These are phyloP conservation scores for Ploceus nigricollis DNA, from an alignment of 2,113 vertebrate genomes.

Conservation along the genomic window DNA sequence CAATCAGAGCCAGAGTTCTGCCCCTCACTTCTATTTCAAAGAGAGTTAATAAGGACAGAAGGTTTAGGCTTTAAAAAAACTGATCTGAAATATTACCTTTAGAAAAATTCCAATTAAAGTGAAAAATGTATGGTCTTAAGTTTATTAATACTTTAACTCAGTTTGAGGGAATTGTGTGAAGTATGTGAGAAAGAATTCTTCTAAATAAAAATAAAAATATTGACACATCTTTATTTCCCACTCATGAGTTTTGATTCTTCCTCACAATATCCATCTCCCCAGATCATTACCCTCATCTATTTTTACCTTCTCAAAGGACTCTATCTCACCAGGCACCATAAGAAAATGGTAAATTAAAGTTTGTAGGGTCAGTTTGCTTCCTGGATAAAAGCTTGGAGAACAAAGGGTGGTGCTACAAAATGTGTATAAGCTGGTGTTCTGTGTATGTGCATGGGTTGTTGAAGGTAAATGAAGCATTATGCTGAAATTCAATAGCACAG, in stretches of 20 bases:
- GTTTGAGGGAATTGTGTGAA: neutral
- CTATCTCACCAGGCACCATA: neutral
- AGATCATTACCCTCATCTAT: neutral
- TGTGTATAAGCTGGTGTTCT: neutral
- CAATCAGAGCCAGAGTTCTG: neutral
- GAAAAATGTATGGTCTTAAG: neutral
- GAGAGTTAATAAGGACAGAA: neutral
- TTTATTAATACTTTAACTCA: neutral
- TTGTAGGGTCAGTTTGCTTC: neutral
- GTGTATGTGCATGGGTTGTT: neutral
- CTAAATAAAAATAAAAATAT: neutral
- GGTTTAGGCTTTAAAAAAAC: neutral
- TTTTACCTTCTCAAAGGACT: neutral
- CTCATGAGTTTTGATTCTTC: neutral
- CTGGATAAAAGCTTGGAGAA: conserved; percentile 31
- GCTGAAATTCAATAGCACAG: conserved; percentile 39
- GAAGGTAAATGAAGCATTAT: conserved; percentile 50
- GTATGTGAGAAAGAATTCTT: neutral
- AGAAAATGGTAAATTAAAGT: neutral
- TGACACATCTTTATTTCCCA: neutral
- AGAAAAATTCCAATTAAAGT: neutral
- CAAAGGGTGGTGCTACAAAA: conserved; percentile 1
- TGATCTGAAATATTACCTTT: neutral
- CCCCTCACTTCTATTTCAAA: neutral
- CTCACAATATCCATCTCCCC: neutral